Conservation (phyloP, 2,797 vertebrate species). For the Eurystomus glaucurus region DNA sequence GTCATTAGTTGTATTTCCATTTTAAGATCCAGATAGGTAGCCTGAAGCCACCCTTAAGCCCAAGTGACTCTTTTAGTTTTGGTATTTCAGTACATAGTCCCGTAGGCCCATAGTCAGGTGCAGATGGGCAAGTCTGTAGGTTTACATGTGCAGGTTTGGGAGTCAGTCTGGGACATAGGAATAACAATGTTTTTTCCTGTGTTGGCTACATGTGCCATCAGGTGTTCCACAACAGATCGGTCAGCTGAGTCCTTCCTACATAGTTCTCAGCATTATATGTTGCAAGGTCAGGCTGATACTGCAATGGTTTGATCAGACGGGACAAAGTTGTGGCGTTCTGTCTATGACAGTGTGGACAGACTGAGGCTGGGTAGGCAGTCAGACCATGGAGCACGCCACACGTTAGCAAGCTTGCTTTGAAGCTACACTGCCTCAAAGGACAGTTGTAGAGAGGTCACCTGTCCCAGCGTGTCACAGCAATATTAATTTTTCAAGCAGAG, state of each 20-base stretch:
- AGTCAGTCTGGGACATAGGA: neutral
- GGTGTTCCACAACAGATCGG: neutral
- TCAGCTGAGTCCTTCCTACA: neutral
- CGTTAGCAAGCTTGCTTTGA: rapidly evolving
- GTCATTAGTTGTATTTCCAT: neutral
- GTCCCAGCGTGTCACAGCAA: neutral
- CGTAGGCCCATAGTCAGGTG: neutral
- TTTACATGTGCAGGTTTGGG: neutral
- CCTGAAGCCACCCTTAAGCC: neutral
- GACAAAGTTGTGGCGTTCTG: neutral
- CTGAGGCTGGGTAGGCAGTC: rapidly evolving
- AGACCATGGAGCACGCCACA: rapidly evolving
- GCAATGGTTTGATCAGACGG: neutral
- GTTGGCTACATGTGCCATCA: neutral
- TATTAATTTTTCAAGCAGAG: neutral
- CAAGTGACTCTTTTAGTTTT: neutral
- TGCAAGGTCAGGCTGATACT: neutral
- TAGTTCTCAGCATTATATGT: neutral
- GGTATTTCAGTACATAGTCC: neutral
- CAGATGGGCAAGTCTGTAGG: neutral
- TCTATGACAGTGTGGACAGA: rapidly evolving
- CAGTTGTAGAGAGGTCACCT: rapidly evolving
- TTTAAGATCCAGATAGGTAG: neutral
- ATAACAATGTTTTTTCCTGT: neutral
- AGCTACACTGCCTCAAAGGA: neutral